Evolutionary conservation across 2,797 vertebrate species (phyloP).

Genomic region (Gambusia yucatana): DNA sequence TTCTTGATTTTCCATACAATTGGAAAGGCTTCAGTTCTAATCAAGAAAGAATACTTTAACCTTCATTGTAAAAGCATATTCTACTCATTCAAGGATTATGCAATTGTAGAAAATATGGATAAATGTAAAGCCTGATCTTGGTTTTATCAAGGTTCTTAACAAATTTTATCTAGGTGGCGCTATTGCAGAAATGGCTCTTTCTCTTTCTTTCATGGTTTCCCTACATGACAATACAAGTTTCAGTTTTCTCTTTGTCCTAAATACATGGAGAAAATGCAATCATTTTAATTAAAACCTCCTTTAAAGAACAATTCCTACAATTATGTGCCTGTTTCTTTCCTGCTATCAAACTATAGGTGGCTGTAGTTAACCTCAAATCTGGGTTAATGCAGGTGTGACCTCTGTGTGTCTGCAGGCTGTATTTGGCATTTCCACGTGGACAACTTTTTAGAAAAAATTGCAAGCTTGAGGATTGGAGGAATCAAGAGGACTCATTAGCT

Average conservation of each 20-base stretch:
- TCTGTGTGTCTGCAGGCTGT: background rate
- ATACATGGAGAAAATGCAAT: background rate
- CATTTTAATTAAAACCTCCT: background rate
- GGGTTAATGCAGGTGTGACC: background rate
- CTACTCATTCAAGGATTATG: background rate
- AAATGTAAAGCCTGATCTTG: background rate
- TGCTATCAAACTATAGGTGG: background rate
- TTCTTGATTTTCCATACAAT: background rate
- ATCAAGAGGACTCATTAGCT: background rate
- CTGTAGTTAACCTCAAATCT: background rate
- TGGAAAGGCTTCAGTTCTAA: background rate
- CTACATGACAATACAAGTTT: background rate
- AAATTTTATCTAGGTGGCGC: background rate
- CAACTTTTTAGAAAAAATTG: background rate
- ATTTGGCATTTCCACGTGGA: background rate
- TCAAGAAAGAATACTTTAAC: background rate
- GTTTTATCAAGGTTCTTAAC: background rate
- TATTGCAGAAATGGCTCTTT: background rate
- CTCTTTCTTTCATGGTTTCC: background rate
- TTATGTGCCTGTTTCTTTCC: background rate
- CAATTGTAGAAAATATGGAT: background rate
- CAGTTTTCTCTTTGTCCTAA: background rate
- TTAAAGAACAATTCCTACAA: background rate
- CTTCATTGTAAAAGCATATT: background rate
- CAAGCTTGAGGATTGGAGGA: background rate